Evolutionary conservation across 2,888 invertebrate genomes (phyloP).

Genomic region (Abrostola triplasia): DNA sequence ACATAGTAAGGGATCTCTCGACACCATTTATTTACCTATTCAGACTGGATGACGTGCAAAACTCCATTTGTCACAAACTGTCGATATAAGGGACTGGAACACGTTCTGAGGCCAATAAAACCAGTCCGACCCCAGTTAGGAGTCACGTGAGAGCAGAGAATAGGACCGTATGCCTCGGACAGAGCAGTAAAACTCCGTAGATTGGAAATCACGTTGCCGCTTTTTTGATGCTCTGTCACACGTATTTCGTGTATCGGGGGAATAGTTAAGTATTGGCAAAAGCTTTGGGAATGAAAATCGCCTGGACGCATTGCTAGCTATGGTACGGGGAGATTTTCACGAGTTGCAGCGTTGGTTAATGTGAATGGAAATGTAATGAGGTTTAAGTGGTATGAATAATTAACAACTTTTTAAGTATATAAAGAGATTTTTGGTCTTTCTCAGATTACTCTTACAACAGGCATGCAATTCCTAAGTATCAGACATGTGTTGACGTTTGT

Average conservation of each 20-base stretch:
- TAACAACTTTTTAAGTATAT: no score
- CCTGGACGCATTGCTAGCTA: neutral
- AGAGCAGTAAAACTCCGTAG: slow-evolving; percentile 44
- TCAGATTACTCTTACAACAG: no score
- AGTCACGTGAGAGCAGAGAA: slow-evolving; percentile 44
- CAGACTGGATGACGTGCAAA: neutral
- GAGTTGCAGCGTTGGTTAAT: no score
- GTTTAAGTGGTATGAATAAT: no score
- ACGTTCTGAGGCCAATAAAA: slow-evolving; percentile 39
- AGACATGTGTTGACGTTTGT: no score
- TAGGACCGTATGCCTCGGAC: slow-evolving; percentile 26
- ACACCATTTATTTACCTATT: neutral
- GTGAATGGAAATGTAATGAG: no score
- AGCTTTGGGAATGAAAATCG: slow-evolving; percentile 13
- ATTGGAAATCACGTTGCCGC: slow-evolving; percentile 46
- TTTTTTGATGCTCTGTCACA: slow-evolving; percentile 16
- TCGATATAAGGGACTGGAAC: slow-evolving; percentile 27
- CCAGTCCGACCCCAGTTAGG: slow-evolving; percentile 19
- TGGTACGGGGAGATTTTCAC: neutral
- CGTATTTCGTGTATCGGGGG: slow-evolving; percentile 25
- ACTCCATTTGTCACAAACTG: slow-evolving; percentile 15
- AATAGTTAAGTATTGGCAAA: slow-evolving; percentile 29
- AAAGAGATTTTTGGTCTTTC: no score
- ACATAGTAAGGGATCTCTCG: no score
- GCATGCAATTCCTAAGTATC: no score